Percentiles rank a stretch among this genome's conserved stretches.
Evolutionary conservation across 2,113 vertebrate genomes (phyloP).

Genomic region (Arothron firmamentum): DNA sequence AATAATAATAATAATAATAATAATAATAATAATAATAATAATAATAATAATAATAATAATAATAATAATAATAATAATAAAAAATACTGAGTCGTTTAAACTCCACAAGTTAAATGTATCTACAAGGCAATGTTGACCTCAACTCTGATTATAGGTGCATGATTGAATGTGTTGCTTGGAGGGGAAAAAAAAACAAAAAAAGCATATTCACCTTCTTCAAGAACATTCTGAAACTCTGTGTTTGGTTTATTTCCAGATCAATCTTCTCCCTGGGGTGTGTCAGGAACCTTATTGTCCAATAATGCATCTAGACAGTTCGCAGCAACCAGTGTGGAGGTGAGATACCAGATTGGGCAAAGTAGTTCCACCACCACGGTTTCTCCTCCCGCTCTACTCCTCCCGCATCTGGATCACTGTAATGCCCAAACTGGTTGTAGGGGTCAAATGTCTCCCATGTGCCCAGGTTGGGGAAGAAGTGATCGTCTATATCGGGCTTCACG

Average conservation of each 20-base stretch:
- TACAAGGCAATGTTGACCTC: constrained; percentile 17
- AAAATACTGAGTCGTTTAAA: not conserved
- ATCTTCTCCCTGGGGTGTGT: constrained; percentile 16
- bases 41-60: no score
- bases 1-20: no score
- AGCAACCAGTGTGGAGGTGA: constrained; percentile 89
- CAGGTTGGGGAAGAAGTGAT: constrained; percentile 68
- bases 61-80: no score
- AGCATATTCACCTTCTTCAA: constrained; percentile 16
- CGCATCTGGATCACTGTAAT: constrained; percentile 46
- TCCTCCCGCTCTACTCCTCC: constrained; percentile 66
- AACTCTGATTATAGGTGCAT: not conserved
- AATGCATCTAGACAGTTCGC: constrained; percentile 69
- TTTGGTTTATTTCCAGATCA: not conserved
- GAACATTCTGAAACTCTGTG: no score
- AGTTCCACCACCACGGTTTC: constrained; percentile 98
- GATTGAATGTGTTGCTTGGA: constrained; percentile 8
- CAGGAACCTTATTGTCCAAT: not conserved
- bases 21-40: no score
- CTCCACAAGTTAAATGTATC: constrained; percentile 7
- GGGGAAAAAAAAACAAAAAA: constrained; percentile 11
- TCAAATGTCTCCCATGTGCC: constrained; percentile 72
- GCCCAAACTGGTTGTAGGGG: constrained; percentile 77
- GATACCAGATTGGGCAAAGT: constrained; percentile 83
- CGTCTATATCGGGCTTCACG: constrained; percentile 65